Evolutionary conservation across 2,888 invertebrate species (phyloP), one percentile per base, ranked within the genome.

Genomic region (Fabriciana adippe): DNA sequence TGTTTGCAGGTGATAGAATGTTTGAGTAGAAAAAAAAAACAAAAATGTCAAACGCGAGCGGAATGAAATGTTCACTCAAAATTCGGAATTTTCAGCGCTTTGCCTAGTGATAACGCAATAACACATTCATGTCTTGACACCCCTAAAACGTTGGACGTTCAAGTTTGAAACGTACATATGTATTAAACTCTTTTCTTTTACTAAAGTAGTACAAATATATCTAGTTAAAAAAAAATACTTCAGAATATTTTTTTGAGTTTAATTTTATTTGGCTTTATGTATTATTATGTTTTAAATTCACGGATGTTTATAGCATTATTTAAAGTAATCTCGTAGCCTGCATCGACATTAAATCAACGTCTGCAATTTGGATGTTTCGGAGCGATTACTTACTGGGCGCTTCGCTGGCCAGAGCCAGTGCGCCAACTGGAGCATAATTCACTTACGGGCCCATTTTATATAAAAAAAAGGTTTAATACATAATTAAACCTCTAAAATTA

Each of bases 381-480:
- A 70, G 66, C 70, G 66, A 72, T 70, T 70, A 72, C 65, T 66
- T 62, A 70, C 64, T 57, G 53, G 55, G 56, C 55, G 68, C 57
- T 62, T 51, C 18, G 41, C 62, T 59, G 66, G 65, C 63, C 57
- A 66, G 70, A 47, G 67, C 56, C 60, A 64, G 62, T 61, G 59
- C 60, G 61, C 71, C 70, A 66, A 69, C 66, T 69, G 69, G 66
- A 60, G 60, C 71, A 68, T 73, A 70, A 69, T 69, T 70, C 67
- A 72, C 64, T 67, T 68, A 61, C 68, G 62, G 66, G 14, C 66
- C 55, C 65, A 67, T 64, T 71, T 68, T 67, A 61, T 64, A 69
- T 67, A 66, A 64, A 67, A 66, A 67, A 70, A 68, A n/a, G n/a
- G n/a, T n/a, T n/a, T n/a, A n/a, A n/a, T 14, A 45, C n/a, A 21